phyloP scores from a whole-genome alignment of 2,888 invertebrate species.

The Catotricha subobsoleta region DNA sequence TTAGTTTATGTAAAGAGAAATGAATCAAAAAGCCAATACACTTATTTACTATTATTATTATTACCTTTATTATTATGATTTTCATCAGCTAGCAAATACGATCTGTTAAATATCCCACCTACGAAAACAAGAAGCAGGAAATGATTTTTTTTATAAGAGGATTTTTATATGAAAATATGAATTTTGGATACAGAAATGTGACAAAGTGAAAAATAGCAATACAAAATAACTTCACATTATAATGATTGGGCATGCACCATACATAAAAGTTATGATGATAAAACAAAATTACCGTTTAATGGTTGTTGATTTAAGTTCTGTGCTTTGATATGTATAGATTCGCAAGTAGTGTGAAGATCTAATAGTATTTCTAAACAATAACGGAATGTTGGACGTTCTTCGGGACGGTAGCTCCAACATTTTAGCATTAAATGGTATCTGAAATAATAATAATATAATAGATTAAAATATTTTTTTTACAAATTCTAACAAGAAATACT shows the following conservation, averaged over 20 bases:
- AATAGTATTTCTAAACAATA: conserved; percentile 52
- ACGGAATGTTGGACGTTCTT: conserved; percentile 73
- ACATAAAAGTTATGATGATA: not conserved
- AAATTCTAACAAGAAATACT: conserved; percentile 23
- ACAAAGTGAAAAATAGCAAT: not conserved
- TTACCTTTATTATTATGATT: conserved; percentile 42
- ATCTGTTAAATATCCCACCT: conserved; percentile 56
- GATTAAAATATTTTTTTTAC: not conserved
- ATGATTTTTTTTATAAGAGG: conserved; percentile 1
- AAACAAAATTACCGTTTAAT: not conserved
- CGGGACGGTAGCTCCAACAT: conserved; percentile 75
- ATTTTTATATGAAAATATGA: not conserved
- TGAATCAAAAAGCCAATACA: too few relatives aligned
- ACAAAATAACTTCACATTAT: not conserved
- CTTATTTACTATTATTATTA: conserved; percentile 12
- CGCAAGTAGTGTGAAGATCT: conserved; percentile 4
- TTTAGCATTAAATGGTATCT: conserved; percentile 71
- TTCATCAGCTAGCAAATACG: conserved; percentile 54
- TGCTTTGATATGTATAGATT: conserved; percentile 10
- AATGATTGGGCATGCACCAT: conserved; percentile 4
- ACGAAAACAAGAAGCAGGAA: conserved; percentile 27
- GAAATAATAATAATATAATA: conserved; percentile 6
- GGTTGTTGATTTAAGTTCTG: conserved; percentile 7
- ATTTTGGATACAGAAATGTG: not conserved
- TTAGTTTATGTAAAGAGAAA: not conserved